Base-by-base conservation (phyloP, 2,113 vertebrate genomes). In the Psilopsiagon aymara region DNA sequence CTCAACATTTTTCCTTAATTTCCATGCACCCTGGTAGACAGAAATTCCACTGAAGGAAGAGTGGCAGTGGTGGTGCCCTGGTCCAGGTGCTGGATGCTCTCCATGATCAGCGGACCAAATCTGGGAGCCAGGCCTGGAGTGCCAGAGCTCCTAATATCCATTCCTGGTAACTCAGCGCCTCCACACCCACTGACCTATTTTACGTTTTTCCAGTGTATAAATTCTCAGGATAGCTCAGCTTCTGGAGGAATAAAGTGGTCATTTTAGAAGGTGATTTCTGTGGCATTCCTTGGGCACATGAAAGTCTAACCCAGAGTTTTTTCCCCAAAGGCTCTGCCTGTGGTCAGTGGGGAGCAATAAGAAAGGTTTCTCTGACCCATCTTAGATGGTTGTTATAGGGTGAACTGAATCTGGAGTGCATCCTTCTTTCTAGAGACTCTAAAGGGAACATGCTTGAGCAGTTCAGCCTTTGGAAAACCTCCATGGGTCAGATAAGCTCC, bases 1-100 rank as follows among this genome's bases (percentile, higher is more conserved):
- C 96, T 94, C 94, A 95, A 82, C 81, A 94, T 96, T 94, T 96
- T 97, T 97, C 68, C 86, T 95, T 95, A 95, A 95, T 96, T 86
- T 95, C 83, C 35, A n/a, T 52, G 70, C 0, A 0, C 77, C 66
- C 52, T 87, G 52, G 81, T 87, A 68, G 94, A 85, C 62, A 87
- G 84, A 95, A 94, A 95, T 95, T 97, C 95, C 94, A 87, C 89
- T 92, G 91, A 82, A 88, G 47, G 44, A 70, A 76, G 60, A 75
- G 52, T 76, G 83, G 86, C 82, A 86, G 64, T 49, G 35, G 60
- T 53, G 46, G 73, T 96, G 76, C 69, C 69, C 60, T 84, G 29
- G 55, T 81, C 83, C 88, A 95, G 86, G 74, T 86, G 83, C 62
- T 94, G 91, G 83, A 91, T 86, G 66, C 0, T 5, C 33, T 94